Base-by-base conservation (phyloP, 2,113 vertebrate genomes). In the Ophiodon elongatus region DNA sequence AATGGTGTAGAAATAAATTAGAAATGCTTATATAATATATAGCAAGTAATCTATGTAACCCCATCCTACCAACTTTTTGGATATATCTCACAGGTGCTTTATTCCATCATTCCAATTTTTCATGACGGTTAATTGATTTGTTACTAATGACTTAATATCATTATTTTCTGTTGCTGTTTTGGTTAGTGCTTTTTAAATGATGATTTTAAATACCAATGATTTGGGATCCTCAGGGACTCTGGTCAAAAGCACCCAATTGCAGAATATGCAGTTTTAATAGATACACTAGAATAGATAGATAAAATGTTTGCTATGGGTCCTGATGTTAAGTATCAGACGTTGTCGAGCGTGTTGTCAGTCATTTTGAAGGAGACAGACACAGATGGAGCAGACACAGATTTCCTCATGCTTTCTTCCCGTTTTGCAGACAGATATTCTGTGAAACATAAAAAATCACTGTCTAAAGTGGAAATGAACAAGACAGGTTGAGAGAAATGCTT, bases 361-460 rank as follows among this genome's bases (percentile, higher is more conserved):
- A 27, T 57, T 14, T 57, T 56, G 4, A 56, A 25, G 21, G 11
- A 25, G 54, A 9, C 54, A 25, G 8, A n/a, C 9, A 8, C 19
- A 8, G 1, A 21, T 50, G 13, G 23, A 25, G 52, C 52, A 52
- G n/a, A 56, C 54, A 11, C 54, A 56, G 8, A 56, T 25, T 10
- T 27, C n/a, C 54, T 57, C 25, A 4, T 21, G 54, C 6, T 10
- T 9, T 57, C 11, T 25, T 27, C 54, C 54, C 13, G n/a, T 27
- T 56, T 35, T 21, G 10, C 64, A 59, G 14, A 78, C 54, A 73
- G 21, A 60, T 66, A 19, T 47, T 45, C 6, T 27, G n/a, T 62
- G 41, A 73, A 25, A 41, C 27, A 35, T 2, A 37, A 68, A 63
- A 29, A 68, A 33, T 78, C 19, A 29, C 71, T 37, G 65, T 76